Evolutionary conservation across 2,888 invertebrate species (phyloP).

Genomic region (Parascotia fuliginaria): DNA sequence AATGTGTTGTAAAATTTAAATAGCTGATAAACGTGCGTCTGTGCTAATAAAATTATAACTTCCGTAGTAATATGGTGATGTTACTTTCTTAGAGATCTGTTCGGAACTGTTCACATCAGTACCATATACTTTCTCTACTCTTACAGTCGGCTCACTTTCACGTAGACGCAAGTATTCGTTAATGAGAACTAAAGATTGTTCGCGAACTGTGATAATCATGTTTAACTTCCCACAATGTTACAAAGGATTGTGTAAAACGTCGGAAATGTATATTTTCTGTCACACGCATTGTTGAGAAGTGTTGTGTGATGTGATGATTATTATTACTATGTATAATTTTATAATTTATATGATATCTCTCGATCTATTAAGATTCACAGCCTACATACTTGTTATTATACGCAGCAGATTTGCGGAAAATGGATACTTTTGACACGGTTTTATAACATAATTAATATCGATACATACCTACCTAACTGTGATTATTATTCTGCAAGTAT

Average conservation of each 20-base stretch:
- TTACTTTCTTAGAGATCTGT: conserved; percentile 67
- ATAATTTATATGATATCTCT: conserved; percentile 33
- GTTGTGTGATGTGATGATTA: conserved; percentile 42
- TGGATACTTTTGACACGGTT: too few species aligned
- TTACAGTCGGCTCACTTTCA: conserved; percentile 75
- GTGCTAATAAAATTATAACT: conserved; percentile 36
- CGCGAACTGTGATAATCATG: conserved; percentile 64
- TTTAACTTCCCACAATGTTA: conserved; percentile 59
- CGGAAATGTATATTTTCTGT: conserved; percentile 46
- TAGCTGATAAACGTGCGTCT: neutral
- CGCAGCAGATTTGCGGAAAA: too few species aligned
- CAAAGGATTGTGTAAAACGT: conserved; percentile 56
- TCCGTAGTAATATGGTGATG: conserved; percentile 50
- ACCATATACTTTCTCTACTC: conserved; percentile 79
- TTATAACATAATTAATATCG: too few species aligned
- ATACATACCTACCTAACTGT: too few species aligned
- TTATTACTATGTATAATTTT: conserved; percentile 32
- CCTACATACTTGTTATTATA: too few species aligned
- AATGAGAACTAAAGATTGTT: conserved; percentile 69
- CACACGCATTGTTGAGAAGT: conserved; percentile 36
- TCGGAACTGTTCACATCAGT: conserved; percentile 53
- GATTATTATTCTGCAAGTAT: too few species aligned
- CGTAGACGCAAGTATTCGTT: conserved; percentile 58
- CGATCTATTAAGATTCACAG: conserved; percentile 17
- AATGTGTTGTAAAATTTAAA: too few species aligned